phyloP scores from a whole-genome alignment of 2,113 vertebrate genomes.

The Electrona antarctica region DNA sequence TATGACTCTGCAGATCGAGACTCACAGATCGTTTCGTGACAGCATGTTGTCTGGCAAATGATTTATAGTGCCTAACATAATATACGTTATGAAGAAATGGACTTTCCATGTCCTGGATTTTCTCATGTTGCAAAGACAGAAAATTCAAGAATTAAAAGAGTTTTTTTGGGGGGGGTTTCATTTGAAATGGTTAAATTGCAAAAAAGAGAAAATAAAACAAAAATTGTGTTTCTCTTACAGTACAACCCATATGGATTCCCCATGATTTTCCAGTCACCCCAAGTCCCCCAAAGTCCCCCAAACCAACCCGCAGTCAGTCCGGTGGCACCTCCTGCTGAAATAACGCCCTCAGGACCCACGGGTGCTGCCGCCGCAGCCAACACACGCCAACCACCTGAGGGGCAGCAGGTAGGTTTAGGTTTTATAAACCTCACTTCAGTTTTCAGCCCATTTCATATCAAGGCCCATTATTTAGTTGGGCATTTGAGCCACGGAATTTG shows the following conservation, averaged over 20 bases:
- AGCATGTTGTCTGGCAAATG: slow-evolving; percentile 5
- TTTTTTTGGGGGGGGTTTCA: background rate
- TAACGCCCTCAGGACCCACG: background rate
- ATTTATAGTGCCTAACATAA: background rate
- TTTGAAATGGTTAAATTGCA: background rate
- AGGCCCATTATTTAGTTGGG: too few relatives aligned
- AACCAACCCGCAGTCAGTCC: slow-evolving; percentile 35
- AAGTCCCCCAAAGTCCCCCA: slow-evolving; percentile 27
- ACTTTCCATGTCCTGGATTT: background rate
- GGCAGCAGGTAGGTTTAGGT: background rate
- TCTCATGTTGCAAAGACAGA: background rate
- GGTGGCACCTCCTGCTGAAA: slow-evolving; percentile 39
- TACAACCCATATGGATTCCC: slow-evolving; percentile 48
- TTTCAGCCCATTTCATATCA: too few relatives aligned
- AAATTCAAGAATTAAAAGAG: background rate
- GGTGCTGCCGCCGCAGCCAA: slow-evolving; percentile 16
- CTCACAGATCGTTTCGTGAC: background rate
- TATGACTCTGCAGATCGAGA: slow-evolving; percentile 15
- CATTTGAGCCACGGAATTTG: too few relatives aligned
- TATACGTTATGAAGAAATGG: background rate
- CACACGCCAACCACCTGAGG: slow-evolving; percentile 34
- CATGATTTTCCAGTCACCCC: slow-evolving; percentile 21
- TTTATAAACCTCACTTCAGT: too few relatives aligned
- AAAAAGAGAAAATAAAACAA: background rate
- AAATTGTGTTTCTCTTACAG: slow-evolving; percentile 6